phyloP scores from a whole-genome alignment of 2,888 invertebrate genomes.

The Scaptomyza cyrtandrae region DNA sequence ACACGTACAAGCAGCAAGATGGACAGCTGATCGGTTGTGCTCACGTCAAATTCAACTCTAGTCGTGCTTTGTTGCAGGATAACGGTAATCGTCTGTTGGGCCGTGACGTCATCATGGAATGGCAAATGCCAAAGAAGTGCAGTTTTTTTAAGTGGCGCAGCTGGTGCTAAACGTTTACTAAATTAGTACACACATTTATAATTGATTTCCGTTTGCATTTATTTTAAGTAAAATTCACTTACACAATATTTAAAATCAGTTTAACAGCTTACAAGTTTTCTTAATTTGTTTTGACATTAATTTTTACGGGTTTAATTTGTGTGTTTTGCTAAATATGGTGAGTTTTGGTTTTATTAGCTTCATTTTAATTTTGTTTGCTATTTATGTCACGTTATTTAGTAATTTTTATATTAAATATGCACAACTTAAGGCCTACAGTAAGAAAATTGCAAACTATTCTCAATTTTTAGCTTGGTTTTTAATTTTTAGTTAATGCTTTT shows the following conservation, averaged over 20 bases:
- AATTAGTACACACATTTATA: not conserved
- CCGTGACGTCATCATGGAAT: conserved; percentile 38
- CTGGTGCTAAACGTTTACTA: conserved; percentile 43
- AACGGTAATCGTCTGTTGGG: conserved; percentile 38
- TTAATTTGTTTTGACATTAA: conserved; percentile 21
- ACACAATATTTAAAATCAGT: conserved; percentile 77
- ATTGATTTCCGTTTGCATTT: conserved; percentile 62
- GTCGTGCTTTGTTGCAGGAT: conserved; percentile 20
- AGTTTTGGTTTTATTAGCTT: conserved; percentile 40
- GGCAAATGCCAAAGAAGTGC: conserved; percentile 38
- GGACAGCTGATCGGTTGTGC: conserved; percentile 56
- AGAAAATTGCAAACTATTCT: conserved; percentile 68
- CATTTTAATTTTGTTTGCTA: conserved; percentile 25
- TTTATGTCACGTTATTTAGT: conserved; percentile 28
- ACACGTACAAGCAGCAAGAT: conserved; percentile 43
- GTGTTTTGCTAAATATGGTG: conserved; percentile 48
- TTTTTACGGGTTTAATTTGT: conserved; percentile 23
- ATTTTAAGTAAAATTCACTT: conserved; percentile 79
- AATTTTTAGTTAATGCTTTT: conserved; percentile 31
- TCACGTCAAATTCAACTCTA: conserved; percentile 50
- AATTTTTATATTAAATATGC: conserved; percentile 60
- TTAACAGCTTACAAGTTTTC: conserved; percentile 76
- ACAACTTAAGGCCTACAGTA: conserved; percentile 74
- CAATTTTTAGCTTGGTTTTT: conserved; percentile 20
- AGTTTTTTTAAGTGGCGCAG: conserved; percentile 36